Base-by-base conservation (phyloP, 2,797 vertebrate species). In the Macropus fuliginosus region DNA sequence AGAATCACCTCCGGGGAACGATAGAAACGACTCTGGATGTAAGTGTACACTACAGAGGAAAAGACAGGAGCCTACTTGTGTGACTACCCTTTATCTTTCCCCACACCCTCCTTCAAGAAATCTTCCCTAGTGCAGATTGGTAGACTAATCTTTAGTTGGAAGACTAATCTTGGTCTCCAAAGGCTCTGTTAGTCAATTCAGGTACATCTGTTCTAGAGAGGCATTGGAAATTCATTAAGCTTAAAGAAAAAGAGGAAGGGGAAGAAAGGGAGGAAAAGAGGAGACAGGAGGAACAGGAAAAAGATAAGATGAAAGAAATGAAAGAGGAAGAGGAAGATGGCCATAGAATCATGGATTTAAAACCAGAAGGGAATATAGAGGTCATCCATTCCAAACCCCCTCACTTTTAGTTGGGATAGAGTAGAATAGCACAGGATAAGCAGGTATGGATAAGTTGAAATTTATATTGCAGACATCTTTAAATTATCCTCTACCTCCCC, bases 1-100 rank as follows among this genome's bases (percentile, higher is more conserved):
- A 99, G 99, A 97, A 99, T 99, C 97, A 99, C 99, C 98, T 99
- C 99, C 0, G 99, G 99, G 0, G 99, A 99, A 95, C 99, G 99
- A 97, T 99, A 99, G 98, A 99, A 99, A 10, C 99, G 99, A 97
- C 99, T 99, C 98, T 99, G 99, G 98, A 99, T 99, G 96, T 99
- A 99, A 1, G 99, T 99, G 97, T 99, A 99, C 94, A 99, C 99
- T 99, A 93, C 0, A 54, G 54, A 28, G 55, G 62, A 55, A 89
- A 62, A 97, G 57, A 93, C 55, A 96, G 54, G 56, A 54, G 31
- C 0, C 18, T 57, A 28, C 0, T 0, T 0, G 0, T 57, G 87
- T 29, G 74, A 90, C 66, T 56, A 16, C 6, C 2, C 1, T 29
- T 46, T 24, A 87, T 28, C 55, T 18, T 11, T 57, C 21, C 31